A percentile compares a stretch with the other conserved stretches of the same genome.
These are phyloP conservation scores for Chaetura pelagica DNA, from an alignment of 2,113 vertebrate species.

Conservation along the genomic window DNA sequence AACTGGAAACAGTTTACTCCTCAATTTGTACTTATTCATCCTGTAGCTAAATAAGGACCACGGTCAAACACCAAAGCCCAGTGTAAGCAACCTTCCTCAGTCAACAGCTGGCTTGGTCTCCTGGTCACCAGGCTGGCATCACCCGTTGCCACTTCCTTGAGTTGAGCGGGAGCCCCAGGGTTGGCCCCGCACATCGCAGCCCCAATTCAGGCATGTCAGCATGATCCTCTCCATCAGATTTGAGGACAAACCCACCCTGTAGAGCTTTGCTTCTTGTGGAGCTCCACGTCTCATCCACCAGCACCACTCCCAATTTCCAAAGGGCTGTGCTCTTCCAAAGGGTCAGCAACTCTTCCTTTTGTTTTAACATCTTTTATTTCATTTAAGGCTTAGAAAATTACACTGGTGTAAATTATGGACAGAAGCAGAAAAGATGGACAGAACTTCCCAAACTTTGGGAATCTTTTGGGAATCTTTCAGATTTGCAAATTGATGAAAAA, in stretches of 20 bases:
- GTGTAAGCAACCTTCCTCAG: not conserved
- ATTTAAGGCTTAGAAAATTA: not conserved
- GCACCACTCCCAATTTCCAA: not conserved
- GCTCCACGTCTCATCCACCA: accelerated
- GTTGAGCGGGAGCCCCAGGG: not conserved
- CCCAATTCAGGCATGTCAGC: accelerated
- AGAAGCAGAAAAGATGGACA: not conserved
- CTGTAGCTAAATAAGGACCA: not conserved
- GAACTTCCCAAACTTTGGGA: not conserved
- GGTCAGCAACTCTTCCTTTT: not conserved
- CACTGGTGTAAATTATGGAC: not conserved
- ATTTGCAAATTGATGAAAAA: not conserved
- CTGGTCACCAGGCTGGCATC: not conserved
- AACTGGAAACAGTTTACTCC: not conserved
- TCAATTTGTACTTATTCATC: not conserved
- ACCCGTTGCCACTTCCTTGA: accelerated
- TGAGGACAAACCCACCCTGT: not conserved
- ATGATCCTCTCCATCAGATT: not conserved
- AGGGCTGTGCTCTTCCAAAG: not conserved
- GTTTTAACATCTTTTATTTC: conserved; percentile 8
- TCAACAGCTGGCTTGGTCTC: not conserved
- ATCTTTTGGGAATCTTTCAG: not conserved
- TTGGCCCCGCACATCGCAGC: not conserved
- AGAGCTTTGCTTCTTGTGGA: not conserved
- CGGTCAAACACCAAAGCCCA: not conserved